Conservation (phyloP, 92 coral and sea anemone species). For the Porites rus region DNA sequence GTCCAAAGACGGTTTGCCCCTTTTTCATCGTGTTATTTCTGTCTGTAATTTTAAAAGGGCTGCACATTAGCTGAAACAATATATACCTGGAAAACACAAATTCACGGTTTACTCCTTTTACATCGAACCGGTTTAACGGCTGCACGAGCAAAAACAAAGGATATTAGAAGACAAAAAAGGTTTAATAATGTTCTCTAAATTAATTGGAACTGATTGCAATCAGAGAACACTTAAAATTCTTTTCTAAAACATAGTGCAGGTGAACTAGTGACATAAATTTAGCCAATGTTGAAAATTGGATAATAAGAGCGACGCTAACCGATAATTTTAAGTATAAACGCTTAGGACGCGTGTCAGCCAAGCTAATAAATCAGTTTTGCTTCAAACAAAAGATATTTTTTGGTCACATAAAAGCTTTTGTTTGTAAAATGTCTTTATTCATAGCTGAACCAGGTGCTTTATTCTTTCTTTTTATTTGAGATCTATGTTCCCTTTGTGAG, state of each 20-base stretch:
- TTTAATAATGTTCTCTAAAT: background rate
- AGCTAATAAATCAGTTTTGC: constrained; percentile 16
- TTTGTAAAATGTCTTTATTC: constrained; percentile 7
- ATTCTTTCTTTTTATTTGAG: constrained; percentile 1
- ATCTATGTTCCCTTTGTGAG: constrained; percentile 12
- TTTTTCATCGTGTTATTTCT: too few species aligned
- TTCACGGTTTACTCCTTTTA: too few species aligned
- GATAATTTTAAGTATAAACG: background rate
- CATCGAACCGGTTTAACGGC: background rate
- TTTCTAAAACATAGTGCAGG: background rate
- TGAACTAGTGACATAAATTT: background rate
- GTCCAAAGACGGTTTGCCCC: too few species aligned
- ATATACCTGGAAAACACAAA: too few species aligned
- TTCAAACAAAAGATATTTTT: constrained; percentile 20
- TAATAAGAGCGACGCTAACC: background rate
- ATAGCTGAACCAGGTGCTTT: constrained; percentile 36
- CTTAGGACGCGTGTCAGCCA: background rate
- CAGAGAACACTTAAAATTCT: background rate
- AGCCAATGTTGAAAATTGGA: background rate
- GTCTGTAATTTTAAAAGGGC: too few species aligned
- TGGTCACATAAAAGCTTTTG: constrained; percentile 19
- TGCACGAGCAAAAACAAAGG: constrained; percentile 1
- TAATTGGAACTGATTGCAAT: background rate
- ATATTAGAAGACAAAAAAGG: constrained; percentile 16
- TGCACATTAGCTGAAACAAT: too few species aligned